Evolutionary conservation across 2,888 invertebrate genomes (phyloP), one percentile per base, ranked within the genome.

Genomic region (Osmoderma eremita): DNA sequence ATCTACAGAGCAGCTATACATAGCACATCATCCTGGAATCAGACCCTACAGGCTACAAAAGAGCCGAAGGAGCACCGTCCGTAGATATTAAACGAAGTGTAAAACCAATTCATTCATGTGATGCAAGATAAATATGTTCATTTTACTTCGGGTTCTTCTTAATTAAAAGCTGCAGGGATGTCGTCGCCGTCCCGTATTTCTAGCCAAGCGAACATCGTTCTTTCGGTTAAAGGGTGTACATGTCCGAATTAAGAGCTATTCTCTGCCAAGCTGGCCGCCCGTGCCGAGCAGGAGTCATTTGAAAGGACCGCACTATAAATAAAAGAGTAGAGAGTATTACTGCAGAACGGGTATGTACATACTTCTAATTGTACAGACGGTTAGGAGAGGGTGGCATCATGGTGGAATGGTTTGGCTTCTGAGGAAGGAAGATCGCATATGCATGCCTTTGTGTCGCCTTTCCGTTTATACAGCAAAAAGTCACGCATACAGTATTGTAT

Each of bases 211-310:
- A 75, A 73, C 78, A 77, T 75, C 72, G 73, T 76, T 75, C 76
- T 78, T 78, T 75, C 58, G 78, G 77, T 76, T 75, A 77, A 78
- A 77, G 78, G 78, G 77, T 77, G 76, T 73, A 75, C 76, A 75
- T 75, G 76, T 61, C 74, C 76, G 77, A 78, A 79, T 79, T 79
- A 78, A 75, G 78, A 76, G 76, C 77, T 71, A 76, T 78, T 78
- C 77, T 75, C 74, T 72, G 42, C 17, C 42, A n/a, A 38, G 17
- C 22, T 58, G 45, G 42, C 20, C 20, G 54, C 67, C 65, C 70
- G 67, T 70, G 63, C 69, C 67, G 71, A 20, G 13, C 22, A 12
- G 24, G 41, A 61, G 45, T 45, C 30, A 41, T 36, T 45, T 45
- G 30, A 10, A 30, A 30, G 58, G n/a, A 61, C 48, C 58, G 48